A percentile compares a stretch with the other conserved stretches of the same genome.
phyloP scores from a whole-genome alignment of 2,888 invertebrate genomes.

The Pseudanteris insignis region DNA sequence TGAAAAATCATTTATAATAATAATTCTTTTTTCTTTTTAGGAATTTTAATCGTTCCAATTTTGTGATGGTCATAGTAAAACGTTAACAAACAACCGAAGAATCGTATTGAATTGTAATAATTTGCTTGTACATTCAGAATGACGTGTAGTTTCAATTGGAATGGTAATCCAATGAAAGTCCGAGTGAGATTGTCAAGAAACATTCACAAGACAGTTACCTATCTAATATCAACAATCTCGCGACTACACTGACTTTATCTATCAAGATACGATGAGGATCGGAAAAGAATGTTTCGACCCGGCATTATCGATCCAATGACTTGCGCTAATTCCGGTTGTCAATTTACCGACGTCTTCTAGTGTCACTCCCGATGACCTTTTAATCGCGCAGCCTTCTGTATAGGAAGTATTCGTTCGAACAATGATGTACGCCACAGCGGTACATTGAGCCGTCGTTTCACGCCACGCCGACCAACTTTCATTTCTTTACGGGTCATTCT shows the following conservation, averaged over 20 bases:
- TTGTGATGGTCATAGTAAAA: constrained; percentile 11
- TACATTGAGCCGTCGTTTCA: constrained; percentile 22
- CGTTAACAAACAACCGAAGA: constrained; percentile 23
- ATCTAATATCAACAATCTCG: constrained; percentile 45
- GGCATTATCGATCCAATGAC: constrained; percentile 49
- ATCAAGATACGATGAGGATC: constrained; percentile 38
- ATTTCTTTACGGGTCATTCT: constrained; percentile 19
- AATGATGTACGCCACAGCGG: neutral
- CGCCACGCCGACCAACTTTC: constrained; percentile 15
- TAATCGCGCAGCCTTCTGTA: constrained; percentile 40
- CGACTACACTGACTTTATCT: constrained; percentile 41
- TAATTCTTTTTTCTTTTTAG: no score
- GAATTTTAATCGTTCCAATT: no score
- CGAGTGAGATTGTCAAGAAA: constrained; percentile 39
- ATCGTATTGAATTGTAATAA: constrained; percentile 22
- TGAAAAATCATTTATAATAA: no score
- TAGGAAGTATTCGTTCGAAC: constrained; percentile 38
- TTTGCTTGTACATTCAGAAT: constrained; percentile 31
- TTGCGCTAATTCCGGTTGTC: constrained; percentile 46
- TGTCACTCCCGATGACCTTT: constrained; percentile 50
- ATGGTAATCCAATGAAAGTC: constrained; percentile 42
- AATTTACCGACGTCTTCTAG: constrained; percentile 45
- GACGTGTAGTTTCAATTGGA: constrained; percentile 41
- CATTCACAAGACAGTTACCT: constrained; percentile 37
- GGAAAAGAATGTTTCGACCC: constrained; percentile 42